Percentiles rank a stretch among this genome's conserved stretches.
phyloP scores from a whole-genome alignment of 2,797 vertebrate species.

The Decapterus maruadsi region DNA sequence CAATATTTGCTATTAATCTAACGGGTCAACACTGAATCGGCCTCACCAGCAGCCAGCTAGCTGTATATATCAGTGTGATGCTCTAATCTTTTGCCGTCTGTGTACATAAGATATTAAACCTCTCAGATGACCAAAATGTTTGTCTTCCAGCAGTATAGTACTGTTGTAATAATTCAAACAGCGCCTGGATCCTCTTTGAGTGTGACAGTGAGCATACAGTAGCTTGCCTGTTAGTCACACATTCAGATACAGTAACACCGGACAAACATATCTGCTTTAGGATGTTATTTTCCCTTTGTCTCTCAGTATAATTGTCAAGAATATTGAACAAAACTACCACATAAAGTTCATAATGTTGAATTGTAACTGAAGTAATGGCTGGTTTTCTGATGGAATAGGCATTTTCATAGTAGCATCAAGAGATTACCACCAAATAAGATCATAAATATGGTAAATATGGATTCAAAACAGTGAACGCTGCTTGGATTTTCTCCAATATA shows the following conservation, averaged over 20 bases:
- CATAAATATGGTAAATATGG: slow-evolving; percentile 2
- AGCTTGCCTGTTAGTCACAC: not conserved
- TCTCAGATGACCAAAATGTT: slow-evolving; percentile 46
- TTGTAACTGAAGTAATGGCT: not conserved
- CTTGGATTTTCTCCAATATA: not conserved
- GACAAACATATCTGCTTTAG: not conserved
- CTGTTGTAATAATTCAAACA: slow-evolving; percentile 47
- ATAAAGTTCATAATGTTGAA: not conserved
- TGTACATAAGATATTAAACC: slow-evolving; percentile 63
- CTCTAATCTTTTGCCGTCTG: slow-evolving; percentile 59
- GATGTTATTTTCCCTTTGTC: not conserved
- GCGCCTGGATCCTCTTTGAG: slow-evolving; percentile 19
- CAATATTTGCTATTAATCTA: slow-evolving; percentile 67
- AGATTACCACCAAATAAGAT: not conserved
- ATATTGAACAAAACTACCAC: not conserved
- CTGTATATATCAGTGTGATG: slow-evolving; percentile 14
- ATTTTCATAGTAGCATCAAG: not conserved
- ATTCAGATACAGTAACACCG: not conserved
- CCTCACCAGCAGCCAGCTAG: not conserved
- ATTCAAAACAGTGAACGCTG: not conserved
- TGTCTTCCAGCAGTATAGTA: slow-evolving; percentile 34
- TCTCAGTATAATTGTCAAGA: not conserved
- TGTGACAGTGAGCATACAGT: not conserved
- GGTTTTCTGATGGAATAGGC: not conserved
- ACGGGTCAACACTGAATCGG: slow-evolving; percentile 56